phyloP scores from a whole-genome alignment of 2,888 invertebrate species.

The Sturmia bella region DNA sequence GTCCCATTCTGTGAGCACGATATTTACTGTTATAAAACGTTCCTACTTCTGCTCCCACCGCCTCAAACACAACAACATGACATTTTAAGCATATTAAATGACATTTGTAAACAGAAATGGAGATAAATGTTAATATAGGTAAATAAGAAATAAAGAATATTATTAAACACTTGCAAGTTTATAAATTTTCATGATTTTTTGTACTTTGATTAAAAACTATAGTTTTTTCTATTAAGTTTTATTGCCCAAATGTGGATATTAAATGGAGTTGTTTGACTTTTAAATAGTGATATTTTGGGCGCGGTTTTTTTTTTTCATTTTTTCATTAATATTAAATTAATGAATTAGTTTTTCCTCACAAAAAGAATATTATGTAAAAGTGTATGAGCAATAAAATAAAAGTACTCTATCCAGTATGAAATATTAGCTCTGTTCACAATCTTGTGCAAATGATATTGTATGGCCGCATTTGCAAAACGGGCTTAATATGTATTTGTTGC shows the following conservation, averaged over 20 bases:
- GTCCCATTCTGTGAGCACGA: slow-evolving; percentile 25
- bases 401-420: too few relatives aligned
- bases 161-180: slow-evolving; percentile 31
- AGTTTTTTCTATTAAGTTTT: not conserved
- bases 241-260: slow-evolving; percentile 22
- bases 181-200: slow-evolving; percentile 43
- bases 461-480: too few relatives aligned
- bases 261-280: slow-evolving; percentile 10
- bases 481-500: too few relatives aligned
- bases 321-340: too few relatives aligned
- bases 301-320: slow-evolving; percentile 5
- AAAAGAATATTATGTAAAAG: too few relatives aligned
- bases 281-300: slow-evolving; percentile 4
- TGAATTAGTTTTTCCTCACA: too few relatives aligned
- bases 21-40: slow-evolving; percentile 66
- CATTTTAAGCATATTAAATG: slow-evolving; percentile 65
- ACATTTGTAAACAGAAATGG: slow-evolving; percentile 57
- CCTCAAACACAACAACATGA: slow-evolving; percentile 40
- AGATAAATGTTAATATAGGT: slow-evolving; percentile 55
- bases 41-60: slow-evolving; percentile 19
- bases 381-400: too few relatives aligned
- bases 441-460: too few relatives aligned
- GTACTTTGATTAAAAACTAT: slow-evolving; percentile 37
- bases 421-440: too few relatives aligned
- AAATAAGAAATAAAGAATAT: slow-evolving; percentile 39